Evolutionary conservation across 2,113 vertebrate species (phyloP), one percentile per base, ranked within the genome.

Genomic region (Camelus bactrianus): DNA sequence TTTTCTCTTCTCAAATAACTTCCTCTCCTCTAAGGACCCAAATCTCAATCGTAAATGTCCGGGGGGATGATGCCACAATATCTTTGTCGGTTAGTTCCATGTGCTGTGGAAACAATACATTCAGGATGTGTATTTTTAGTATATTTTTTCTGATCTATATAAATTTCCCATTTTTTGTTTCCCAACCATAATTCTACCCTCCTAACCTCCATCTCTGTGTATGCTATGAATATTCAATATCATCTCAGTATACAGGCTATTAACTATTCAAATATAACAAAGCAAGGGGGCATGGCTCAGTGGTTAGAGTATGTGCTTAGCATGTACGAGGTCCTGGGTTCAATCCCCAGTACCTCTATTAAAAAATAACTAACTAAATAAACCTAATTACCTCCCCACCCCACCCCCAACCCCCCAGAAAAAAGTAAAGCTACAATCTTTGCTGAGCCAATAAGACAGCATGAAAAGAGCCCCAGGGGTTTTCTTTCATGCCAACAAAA

Each of bases 201-300:
- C 32, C 38, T 70, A 54, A 38, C 13, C 3, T 52, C 28, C 2
- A 10, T 20, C 22, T 26, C 32, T 72, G 9, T 73, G 5, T 73
- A 32, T 58, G 4, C 24, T 28, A 58, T 88, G 16, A 81, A 92
- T 83, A 84, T 65, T 64, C 42, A 46, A n/a, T n/a, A 62, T 54
- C 60, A 1, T 48, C 85, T 96, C 15, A 50, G 17, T 62, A 92
- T 73, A 48, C 4, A 86, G n/a, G 13, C 28, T 89, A 65, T 86
- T 94, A 85, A 67, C 15, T 89, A n/a, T 80, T 93, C 90, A 72
- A 88, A 67, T 58, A 22, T 56, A 86, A 58, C 72, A 89, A 65
- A 62, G 30, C 2, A 52, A 42, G 38, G 38, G 38, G 38, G 38
- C 38, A 42, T 42, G 38, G 38, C 38, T 42, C 38, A 42, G 38